Evolutionary conservation across 2,888 invertebrate genomes (phyloP).

Genomic region (Drosophila stalkeri): DNA sequence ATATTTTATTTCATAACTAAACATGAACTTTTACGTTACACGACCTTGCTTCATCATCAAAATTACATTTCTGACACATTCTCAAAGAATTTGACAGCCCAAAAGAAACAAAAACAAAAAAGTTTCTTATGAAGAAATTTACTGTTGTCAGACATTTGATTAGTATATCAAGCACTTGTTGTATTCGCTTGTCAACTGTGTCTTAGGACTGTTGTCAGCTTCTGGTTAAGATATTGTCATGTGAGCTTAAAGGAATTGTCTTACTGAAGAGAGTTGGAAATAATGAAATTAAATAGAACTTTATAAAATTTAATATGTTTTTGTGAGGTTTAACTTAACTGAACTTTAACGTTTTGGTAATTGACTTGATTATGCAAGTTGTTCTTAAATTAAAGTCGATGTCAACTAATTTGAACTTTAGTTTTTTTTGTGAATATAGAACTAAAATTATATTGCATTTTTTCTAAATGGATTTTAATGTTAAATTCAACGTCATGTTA

Average conservation of each 20-base stretch:
- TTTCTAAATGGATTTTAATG: neutral
- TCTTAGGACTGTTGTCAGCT: neutral
- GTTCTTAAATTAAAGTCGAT: neutral
- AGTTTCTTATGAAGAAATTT: neutral
- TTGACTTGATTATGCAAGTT: neutral
- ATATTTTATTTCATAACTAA: neutral
- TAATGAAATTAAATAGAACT: neutral
- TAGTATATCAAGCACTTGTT: slow-evolving; percentile 1
- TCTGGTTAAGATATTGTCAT: neutral
- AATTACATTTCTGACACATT: neutral
- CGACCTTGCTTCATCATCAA: neutral
- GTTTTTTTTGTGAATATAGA: no score
- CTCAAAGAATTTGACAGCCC: neutral
- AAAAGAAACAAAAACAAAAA: neutral
- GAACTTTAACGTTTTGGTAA: neutral
- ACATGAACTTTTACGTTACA: neutral
- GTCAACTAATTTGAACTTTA: neutral
- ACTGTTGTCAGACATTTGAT: neutral
- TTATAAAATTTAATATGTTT: neutral
- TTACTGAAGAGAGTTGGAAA: neutral
- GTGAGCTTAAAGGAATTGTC: neutral
- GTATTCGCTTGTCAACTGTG: neutral
- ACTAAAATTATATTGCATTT: neutral
- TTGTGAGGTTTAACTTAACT: neutral
- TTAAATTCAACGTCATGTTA: neutral